These are phyloP conservation scores for Priocnemis perturbator DNA, from an alignment of 2,888 invertebrate genomes.

Conservation along the genomic window DNA sequence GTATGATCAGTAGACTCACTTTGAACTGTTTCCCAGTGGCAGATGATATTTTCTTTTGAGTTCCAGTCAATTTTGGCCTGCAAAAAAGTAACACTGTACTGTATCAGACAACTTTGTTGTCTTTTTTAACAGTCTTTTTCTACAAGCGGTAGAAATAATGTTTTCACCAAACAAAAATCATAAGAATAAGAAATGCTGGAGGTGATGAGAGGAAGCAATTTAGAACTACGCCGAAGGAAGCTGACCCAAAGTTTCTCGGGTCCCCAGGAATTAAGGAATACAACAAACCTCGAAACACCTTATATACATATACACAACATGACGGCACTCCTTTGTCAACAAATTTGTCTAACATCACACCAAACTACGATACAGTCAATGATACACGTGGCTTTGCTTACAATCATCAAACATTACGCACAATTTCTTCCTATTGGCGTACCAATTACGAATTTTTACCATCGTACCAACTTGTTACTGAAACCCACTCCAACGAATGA, in stretches of 20 bases:
- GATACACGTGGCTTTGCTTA: background rate
- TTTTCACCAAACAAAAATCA: too few species aligned
- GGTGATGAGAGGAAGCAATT: slow-evolving; percentile 69
- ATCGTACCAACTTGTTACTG: too few species aligned
- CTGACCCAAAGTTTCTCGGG: slow-evolving; percentile 47
- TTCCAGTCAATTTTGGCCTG: slow-evolving; percentile 52
- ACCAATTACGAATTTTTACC: background rate
- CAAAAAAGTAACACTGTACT: slow-evolving; percentile 42
- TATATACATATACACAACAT: background rate
- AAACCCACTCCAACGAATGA: too few species aligned
- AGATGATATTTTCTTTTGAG: slow-evolving; percentile 45
- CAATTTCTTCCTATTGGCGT: background rate
- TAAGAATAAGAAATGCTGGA: slow-evolving; percentile 52
- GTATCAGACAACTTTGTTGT: background rate
- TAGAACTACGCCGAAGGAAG: slow-evolving; percentile 36
- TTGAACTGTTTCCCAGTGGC: slow-evolving; percentile 51
- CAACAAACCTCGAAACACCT: slow-evolving; percentile 21
- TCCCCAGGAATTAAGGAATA: slow-evolving; percentile 2
- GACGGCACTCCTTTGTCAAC: background rate
- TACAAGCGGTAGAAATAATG: background rate
- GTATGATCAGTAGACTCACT: slow-evolving; percentile 46
- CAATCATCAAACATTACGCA: background rate
- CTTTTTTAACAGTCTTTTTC: too few species aligned
- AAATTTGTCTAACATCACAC: background rate
- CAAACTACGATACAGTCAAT: background rate